Evolutionary conservation across 2,113 vertebrate species (phyloP), one percentile per base, ranked within the genome.

Genomic region (Serinus canaria): DNA sequence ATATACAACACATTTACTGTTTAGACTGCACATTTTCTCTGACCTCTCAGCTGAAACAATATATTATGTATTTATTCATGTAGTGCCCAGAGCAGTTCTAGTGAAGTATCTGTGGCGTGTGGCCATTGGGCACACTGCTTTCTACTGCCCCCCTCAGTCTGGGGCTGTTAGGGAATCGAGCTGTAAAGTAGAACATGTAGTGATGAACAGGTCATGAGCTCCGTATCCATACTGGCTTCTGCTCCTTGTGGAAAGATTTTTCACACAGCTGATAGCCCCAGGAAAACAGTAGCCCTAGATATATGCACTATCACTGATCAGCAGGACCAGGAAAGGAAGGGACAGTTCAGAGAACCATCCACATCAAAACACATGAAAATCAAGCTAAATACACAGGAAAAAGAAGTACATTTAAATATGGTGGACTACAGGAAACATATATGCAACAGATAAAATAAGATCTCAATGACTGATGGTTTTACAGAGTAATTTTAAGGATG

Each of bases 401-500:
- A 90, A 77, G 12, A 67, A 43, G 7, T 41, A 23, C 55, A 7
- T 75, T 67, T 68, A 87, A 89, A 63, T 70, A 43, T 43, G 62
- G 16, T 37, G 25, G 31, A 37, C 73, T 68, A 30, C 20, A 46
- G n/a, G 47, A 77, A 78, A 75, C 44, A 46, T 74, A 21, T 5
- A 63, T 43, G 60, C 41, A 92, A 68, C 25, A 67, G 33, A 80
- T 52, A 92, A 90, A 55, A 18, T 41, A 78, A 78, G 72, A 83
- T 94, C 68, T 87, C 76, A 83, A 39, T 89, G 92, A 52, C 74
- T 80, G 64, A 81, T 89, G 74, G 74, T 77, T 93, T 91, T 95
- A 62, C 58, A 89, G 74, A 46, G 7, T 87, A 87, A 92, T 94
- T 96, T 96, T 95, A 96, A 94, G 91, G 90, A 91, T 94, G 89